These are phyloP conservation scores for Odontamblyopus rebecca DNA, from an alignment of 2,797 vertebrate species.

Conservation along the genomic window DNA sequence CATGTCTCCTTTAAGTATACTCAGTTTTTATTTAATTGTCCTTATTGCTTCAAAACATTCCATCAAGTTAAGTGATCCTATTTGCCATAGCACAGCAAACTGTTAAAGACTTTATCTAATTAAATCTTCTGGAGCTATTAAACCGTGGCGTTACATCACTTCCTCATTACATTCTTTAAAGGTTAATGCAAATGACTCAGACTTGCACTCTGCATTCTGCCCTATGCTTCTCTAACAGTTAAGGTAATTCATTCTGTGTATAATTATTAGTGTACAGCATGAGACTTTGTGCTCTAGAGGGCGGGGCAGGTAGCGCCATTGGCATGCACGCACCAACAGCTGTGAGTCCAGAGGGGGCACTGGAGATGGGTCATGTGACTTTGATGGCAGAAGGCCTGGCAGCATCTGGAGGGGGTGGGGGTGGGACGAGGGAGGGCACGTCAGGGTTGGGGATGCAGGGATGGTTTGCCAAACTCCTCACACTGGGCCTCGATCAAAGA, in stretches of 20 bases:
- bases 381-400: slow-evolving; percentile 53
- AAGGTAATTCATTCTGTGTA: slow-evolving; percentile 1
- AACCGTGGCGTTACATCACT: background rate
- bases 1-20: background rate
- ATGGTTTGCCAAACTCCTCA: slow-evolving; percentile 52
- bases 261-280: slow-evolving; percentile 20
- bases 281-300: background rate
- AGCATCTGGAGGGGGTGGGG: slow-evolving; percentile 45
- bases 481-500: slow-evolving; percentile 66
- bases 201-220: background rate
- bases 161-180: slow-evolving; percentile 5
- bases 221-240: background rate
- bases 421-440: no score
- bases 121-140: slow-evolving; percentile 3
- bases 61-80: background rate
- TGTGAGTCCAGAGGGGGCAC: slow-evolving; percentile 49
- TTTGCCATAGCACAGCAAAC: background rate
- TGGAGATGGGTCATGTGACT: slow-evolving; percentile 42
- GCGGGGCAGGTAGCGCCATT: background rate
- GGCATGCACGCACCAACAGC: slow-evolving; percentile 29
- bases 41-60: background rate
- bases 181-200: background rate
- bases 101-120: background rate
- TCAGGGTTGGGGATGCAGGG: slow-evolving; percentile 14
- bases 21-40: background rate